Percentiles rank a stretch among this genome's conserved stretches.
phyloP scores from a whole-genome alignment of 1,140 invertebrate genomes.

The Drosophila persimilis region DNA sequence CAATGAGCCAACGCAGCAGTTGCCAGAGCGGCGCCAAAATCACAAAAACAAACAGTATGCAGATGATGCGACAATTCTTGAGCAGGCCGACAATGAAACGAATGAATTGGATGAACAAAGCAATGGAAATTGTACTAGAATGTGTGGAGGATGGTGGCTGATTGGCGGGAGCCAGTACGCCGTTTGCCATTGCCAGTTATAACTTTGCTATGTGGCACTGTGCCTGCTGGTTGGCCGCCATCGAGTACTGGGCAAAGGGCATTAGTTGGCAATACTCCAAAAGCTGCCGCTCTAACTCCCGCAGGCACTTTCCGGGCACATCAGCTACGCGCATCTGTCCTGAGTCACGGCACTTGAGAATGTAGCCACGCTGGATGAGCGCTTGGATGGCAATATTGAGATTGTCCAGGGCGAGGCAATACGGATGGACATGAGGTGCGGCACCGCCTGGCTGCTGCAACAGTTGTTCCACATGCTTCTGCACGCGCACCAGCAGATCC shows the following conservation, averaged over 20 bases:
- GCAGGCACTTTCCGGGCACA: constrained; percentile 52
- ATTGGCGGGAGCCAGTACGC: not conserved
- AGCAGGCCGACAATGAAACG: constrained; percentile 66
- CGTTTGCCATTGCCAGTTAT: constrained; percentile 75
- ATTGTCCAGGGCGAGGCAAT: constrained; percentile 85
- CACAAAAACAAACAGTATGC: constrained; percentile 65
- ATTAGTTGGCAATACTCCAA: constrained; percentile 74
- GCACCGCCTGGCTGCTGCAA: constrained; percentile 65
- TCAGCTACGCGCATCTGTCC: constrained; percentile 53
- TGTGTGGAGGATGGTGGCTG: constrained; percentile 18
- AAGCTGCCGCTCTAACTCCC: constrained; percentile 59
- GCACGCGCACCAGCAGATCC: constrained; percentile 83
- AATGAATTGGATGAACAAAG: constrained; percentile 53
- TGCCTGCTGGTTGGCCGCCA: constrained; percentile 69
- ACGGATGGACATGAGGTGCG: constrained; percentile 84
- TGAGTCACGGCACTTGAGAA: constrained; percentile 55
- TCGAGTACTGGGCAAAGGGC: constrained; percentile 76
- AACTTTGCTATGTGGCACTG: constrained; percentile 73
- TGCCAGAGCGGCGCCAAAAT: constrained; percentile 58
- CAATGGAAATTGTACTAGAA: constrained; percentile 65
- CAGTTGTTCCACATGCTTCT: constrained; percentile 84
- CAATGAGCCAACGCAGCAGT: constrained; percentile 60
- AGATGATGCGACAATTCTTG: constrained; percentile 74
- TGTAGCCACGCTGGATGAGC: constrained; percentile 65
- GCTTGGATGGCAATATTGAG: constrained; percentile 79